Evolutionary conservation across 2,888 invertebrate genomes (phyloP).

Genomic region (Gisinianus flammeolus): DNA sequence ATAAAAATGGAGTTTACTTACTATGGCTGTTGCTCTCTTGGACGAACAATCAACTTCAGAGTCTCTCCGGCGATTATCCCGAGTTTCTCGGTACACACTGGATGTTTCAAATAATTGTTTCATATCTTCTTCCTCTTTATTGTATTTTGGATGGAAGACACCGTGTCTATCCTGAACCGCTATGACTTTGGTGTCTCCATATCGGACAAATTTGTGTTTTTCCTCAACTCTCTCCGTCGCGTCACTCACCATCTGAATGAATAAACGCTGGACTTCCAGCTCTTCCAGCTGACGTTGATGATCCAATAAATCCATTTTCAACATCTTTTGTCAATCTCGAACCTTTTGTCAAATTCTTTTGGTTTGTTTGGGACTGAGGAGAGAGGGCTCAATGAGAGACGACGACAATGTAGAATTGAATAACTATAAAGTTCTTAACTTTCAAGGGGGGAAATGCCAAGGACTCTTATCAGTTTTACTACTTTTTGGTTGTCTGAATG

Average conservation of each 20-base stretch:
- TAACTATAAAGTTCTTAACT: too few species aligned
- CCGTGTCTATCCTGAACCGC: conserved; percentile 20
- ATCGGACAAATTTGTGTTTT: not conserved
- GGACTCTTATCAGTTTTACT: too few species aligned
- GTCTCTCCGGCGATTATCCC: not conserved
- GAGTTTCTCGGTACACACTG: conserved; percentile 13
- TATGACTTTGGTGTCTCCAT: conserved; percentile 16
- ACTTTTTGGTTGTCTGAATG: too few species aligned
- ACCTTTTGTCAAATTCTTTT: not conserved
- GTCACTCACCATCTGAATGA: not conserved
- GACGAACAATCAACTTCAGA: conserved; percentile 1
- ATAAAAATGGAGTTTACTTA: not conserved
- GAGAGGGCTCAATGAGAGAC: not conserved
- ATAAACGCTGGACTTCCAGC: not conserved
- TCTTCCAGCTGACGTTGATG: conserved; percentile 2
- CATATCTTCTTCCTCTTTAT: conserved; percentile 12
- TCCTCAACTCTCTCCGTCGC: not conserved
- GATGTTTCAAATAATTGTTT: conserved; percentile 5
- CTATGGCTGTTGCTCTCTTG: not conserved
- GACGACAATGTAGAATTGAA: too few species aligned
- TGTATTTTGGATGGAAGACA: conserved; percentile 17
- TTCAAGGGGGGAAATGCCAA: too few species aligned
- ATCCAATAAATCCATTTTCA: not conserved
- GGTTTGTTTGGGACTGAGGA: not conserved
- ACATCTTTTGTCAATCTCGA: not conserved